A percentile compares a stretch with the other conserved stretches of the same genome.
Conservation (phyloP, 2,113 vertebrate genomes). For the Lagopus muta region DNA sequence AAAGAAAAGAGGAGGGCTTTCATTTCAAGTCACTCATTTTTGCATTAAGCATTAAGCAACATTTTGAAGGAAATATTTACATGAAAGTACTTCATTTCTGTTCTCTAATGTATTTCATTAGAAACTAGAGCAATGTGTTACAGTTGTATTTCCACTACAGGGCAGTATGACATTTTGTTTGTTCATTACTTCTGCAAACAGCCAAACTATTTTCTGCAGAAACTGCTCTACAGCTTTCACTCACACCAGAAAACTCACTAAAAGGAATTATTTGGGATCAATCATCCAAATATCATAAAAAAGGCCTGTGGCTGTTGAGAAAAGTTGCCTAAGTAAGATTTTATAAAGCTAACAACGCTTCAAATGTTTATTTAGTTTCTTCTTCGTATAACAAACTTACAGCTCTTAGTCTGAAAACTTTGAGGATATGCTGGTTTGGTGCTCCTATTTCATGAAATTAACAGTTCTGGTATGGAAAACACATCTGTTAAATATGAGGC, state of each 20-base stretch:
- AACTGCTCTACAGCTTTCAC: neutral
- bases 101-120: neutral
- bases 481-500: neutral
- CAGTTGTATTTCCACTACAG: neutral
- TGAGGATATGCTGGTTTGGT: neutral
- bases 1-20: conserved; percentile 25
- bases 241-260: neutral
- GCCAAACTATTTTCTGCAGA: neutral
- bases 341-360: neutral
- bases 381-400: neutral
- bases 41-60: neutral
- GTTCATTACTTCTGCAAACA: neutral
- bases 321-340: neutral
- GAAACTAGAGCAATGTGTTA: neutral
- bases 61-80: neutral
- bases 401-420: neutral
- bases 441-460: neutral
- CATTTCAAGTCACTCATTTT: neutral
- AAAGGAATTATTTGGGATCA: neutral
- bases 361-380: neutral
- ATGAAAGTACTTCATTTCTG: neutral
- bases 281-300: neutral
- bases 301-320: neutral
- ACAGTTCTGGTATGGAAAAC: neutral
- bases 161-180: neutral